Evolutionary conservation across 2,113 vertebrate genomes (phyloP).

Genomic region (Otus sunia): DNA sequence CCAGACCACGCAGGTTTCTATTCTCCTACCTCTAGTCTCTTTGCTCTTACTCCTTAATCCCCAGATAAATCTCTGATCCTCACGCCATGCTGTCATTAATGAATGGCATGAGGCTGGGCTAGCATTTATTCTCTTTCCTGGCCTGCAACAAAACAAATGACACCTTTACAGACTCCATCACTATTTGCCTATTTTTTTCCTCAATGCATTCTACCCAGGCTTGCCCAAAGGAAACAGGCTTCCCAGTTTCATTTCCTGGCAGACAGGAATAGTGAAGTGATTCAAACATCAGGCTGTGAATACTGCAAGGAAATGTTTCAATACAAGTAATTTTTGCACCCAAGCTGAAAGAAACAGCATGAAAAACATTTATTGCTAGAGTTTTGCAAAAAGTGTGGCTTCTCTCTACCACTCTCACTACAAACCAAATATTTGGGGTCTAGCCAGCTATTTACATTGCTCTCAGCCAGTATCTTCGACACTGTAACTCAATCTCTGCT

Average conservation of each 20-base stretch:
- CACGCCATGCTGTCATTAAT: background rate
- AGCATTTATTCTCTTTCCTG: background rate
- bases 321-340: background rate
- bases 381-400: background rate
- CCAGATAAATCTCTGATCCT: constrained; percentile 9
- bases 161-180: background rate
- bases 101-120: background rate
- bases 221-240: background rate
- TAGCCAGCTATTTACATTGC: background rate
- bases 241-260: background rate
- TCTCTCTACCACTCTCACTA: background rate
- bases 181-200: background rate
- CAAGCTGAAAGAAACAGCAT: background rate
- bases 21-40: background rate
- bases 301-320: background rate
- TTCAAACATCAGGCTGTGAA: background rate
- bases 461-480: background rate
- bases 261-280: background rate
- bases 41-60: background rate
- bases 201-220: background rate
- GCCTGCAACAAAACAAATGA: background rate
- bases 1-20: background rate
- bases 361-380: background rate
- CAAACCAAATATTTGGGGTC: background rate
- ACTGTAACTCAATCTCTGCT: background rate